Percentiles rank a stretch among this genome's conserved stretches.
Evolutionary conservation across 2,888 invertebrate genomes (phyloP).

Genomic region (Nephrotoma appendiculata): DNA sequence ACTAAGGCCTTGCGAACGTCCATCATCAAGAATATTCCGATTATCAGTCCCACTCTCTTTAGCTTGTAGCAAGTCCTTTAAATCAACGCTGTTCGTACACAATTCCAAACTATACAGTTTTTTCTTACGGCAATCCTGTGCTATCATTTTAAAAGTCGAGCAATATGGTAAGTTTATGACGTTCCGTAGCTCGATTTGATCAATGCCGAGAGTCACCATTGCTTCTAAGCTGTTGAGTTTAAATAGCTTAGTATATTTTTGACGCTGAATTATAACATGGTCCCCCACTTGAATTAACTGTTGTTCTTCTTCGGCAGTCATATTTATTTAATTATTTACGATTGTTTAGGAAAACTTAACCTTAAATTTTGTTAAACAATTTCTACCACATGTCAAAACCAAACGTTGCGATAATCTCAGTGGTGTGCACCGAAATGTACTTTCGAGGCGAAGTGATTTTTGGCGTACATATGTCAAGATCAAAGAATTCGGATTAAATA

Average conservation of each 20-base stretch:
- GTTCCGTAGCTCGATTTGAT: conserved; percentile 49
- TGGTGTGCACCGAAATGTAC: not conserved
- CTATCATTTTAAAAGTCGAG: conserved; percentile 61
- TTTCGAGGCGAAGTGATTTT: no score
- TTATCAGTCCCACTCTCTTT: conserved; percentile 66
- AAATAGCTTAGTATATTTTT: conserved; percentile 62
- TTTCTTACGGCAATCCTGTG: conserved; percentile 36
- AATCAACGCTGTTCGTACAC: conserved; percentile 35
- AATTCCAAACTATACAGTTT: conserved; percentile 38
- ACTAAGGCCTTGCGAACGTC: conserved; percentile 62
- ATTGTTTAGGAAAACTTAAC: not conserved
- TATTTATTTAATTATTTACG: not conserved
- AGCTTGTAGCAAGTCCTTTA: conserved; percentile 45
- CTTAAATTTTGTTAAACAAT: not conserved
- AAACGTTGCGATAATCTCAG: not conserved
- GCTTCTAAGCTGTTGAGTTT: conserved; percentile 52
- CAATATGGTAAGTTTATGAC: conserved; percentile 55
- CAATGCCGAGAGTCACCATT: conserved; percentile 50
- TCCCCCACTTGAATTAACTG: conserved; percentile 46
- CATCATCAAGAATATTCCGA: conserved; percentile 61
- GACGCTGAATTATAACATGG: conserved; percentile 61
- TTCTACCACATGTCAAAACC: not conserved
- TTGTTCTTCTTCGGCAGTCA: not conserved
- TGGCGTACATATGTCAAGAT: no score
- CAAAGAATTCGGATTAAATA: no score